A percentile compares a stretch with the other conserved stretches of the same genome.
phyloP scores from a whole-genome alignment of 2,113 vertebrate species.

The Dinomys branickii region DNA sequence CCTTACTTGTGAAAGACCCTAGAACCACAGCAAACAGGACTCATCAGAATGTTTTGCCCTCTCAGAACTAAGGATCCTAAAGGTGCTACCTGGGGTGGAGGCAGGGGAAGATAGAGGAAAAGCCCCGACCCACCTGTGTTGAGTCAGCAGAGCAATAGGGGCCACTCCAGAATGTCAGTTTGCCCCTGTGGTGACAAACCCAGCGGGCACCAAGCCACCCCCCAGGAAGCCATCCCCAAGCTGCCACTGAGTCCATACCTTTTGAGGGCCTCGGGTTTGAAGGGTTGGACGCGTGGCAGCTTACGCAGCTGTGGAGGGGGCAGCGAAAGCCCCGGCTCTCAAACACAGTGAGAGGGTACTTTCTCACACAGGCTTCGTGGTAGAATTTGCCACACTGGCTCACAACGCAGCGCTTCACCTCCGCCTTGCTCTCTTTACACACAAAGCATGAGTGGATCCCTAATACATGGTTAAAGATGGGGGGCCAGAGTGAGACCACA shows the following conservation, averaged over 20 bases:
- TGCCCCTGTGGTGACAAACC: neutral
- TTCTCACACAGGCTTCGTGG: constrained; percentile 94
- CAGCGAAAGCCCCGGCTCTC: constrained; percentile 97
- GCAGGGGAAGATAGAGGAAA: too few species aligned
- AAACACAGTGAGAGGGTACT: constrained; percentile 92
- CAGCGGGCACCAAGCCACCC: rapidly evolving
- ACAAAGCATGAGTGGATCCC: constrained; percentile 94
- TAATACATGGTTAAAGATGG: constrained; percentile 71
- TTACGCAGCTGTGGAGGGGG: constrained; percentile 95
- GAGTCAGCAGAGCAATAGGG: neutral
- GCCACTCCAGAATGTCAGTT: rapidly evolving
- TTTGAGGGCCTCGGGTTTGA: constrained; percentile 91
- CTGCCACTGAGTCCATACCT: constrained; percentile 83
- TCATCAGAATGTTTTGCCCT: neutral
- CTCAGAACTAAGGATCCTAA: neutral
- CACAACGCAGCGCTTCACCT: constrained; percentile 93
- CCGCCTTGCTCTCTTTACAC: constrained; percentile 92
- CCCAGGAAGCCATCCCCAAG: rapidly evolving
- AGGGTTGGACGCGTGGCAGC: constrained; percentile 92
- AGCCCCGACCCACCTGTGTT: rapidly evolving
- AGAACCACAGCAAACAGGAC: neutral
- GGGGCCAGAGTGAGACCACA: neutral
- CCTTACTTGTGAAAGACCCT: neutral
- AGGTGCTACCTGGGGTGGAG: neutral
- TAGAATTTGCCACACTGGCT: constrained; percentile 97